Evolutionary conservation across 2,113 vertebrate genomes (phyloP).

Genomic region (Xenopus tropicalis): DNA sequence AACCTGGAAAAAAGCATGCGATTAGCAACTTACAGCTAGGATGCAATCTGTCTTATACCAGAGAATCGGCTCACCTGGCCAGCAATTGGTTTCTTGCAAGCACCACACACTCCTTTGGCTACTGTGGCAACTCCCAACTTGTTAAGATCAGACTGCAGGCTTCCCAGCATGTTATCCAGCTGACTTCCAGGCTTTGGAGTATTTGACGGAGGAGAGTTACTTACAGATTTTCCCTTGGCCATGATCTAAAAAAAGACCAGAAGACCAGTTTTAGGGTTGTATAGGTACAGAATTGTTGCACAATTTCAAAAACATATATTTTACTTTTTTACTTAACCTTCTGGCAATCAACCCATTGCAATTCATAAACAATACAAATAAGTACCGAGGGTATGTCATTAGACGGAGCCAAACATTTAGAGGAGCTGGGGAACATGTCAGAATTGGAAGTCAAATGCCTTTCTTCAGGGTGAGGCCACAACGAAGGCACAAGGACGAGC

Average conservation of each 20-base stretch:
- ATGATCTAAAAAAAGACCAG: conserved; percentile 74
- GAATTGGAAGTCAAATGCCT: background rate
- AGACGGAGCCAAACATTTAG: conserved; percentile 3
- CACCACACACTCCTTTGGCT: conserved; percentile 94
- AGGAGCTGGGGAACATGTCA: conserved; percentile 11
- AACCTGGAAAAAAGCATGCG: conserved; percentile 65
- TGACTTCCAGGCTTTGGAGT: conserved; percentile 88
- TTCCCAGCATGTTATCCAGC: conserved; percentile 96
- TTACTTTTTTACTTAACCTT: too few species aligned
- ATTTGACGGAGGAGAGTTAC: conserved; percentile 67
- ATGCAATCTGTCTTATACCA: background rate
- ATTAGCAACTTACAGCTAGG: background rate
- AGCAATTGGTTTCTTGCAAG: conserved; percentile 95
- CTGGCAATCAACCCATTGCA: too few species aligned
- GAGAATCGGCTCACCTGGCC: conserved; percentile 77
- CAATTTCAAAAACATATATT: too few species aligned
- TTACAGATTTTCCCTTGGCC: conserved; percentile 82
- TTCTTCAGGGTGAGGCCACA: conserved; percentile 7
- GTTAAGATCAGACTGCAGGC: conserved; percentile 94
- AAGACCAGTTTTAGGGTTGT: background rate
- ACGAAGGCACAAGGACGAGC: conserved; percentile 14
- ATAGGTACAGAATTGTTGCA: background rate
- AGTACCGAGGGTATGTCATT: conserved; percentile 24
- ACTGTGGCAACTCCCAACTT: conserved; percentile 93
- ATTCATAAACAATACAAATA: background rate